A percentile compares a stretch with the other conserved stretches of the same genome.
Evolutionary conservation across 2,113 vertebrate genomes (phyloP).

Genomic region (Cephalopterus ornatus): DNA sequence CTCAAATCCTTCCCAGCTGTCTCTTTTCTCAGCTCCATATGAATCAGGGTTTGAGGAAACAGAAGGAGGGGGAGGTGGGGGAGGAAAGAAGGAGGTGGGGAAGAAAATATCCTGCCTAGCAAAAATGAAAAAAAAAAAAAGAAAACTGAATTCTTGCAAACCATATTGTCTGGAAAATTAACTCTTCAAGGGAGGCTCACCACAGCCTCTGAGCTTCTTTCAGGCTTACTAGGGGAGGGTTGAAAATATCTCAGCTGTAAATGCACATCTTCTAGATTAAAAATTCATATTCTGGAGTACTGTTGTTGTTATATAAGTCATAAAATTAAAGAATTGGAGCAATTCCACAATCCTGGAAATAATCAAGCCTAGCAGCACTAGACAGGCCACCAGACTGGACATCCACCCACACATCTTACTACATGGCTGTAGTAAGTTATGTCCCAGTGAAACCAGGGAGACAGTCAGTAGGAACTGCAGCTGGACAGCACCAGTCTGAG

Average conservation of each 20-base stretch:
- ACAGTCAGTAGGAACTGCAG: background rate
- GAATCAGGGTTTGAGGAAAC: background rate
- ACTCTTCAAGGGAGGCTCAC: background rate
- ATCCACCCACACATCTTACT: too few species aligned
- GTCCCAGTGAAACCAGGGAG: background rate
- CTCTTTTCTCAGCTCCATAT: conserved; percentile 29
- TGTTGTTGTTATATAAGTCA: background rate
- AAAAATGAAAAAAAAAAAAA: background rate
- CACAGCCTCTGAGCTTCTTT: background rate
- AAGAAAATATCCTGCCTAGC: background rate
- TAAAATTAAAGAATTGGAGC: background rate
- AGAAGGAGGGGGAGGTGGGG: background rate
- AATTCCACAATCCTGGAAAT: background rate
- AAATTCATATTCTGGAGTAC: background rate
- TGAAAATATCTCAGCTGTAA: background rate
- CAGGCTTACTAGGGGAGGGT: background rate
- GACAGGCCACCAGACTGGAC: background rate
- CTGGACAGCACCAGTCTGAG: background rate
- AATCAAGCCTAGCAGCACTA: background rate
- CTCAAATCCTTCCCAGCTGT: conserved; percentile 15
- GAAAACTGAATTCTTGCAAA: background rate
- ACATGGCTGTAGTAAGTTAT: fast-evolving
- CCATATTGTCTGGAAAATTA: background rate
- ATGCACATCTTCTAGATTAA: background rate
- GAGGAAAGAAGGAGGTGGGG: background rate